Percentiles rank a stretch among this genome's conserved stretches.
Evolutionary conservation across 2,888 invertebrate species (phyloP).

Genomic region (Acanthacorydalis orientalis): DNA sequence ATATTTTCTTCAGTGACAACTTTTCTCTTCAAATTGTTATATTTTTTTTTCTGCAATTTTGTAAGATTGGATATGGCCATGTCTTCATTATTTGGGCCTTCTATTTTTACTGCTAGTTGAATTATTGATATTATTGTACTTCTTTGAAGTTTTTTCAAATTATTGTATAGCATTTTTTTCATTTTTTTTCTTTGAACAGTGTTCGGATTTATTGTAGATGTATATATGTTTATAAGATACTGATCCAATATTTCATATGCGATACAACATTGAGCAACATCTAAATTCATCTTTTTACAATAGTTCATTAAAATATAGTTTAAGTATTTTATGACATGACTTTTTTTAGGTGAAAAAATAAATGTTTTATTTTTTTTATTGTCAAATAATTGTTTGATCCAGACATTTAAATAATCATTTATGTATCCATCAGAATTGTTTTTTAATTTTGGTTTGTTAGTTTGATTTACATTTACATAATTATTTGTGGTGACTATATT

Average conservation of each 20-base stretch:
- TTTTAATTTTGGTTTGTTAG: neutral
- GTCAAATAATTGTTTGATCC: neutral
- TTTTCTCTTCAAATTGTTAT: neutral
- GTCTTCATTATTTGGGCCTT: neutral
- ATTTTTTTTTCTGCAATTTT: neutral
- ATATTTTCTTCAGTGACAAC: neutral
- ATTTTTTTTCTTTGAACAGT: neutral
- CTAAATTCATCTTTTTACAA: neutral
- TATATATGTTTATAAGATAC: neutral
- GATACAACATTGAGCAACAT: neutral
- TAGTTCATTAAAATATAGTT: neutral
- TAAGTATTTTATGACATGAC: neutral
- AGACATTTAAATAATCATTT: conserved; percentile 1
- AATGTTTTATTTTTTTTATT: conserved; percentile 1
- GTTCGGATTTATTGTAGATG: neutral
- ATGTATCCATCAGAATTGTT: neutral
- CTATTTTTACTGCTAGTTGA: conserved; percentile 1
- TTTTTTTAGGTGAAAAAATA: neutral
- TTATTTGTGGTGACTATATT: neutral
- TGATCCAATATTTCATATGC: conserved; percentile 1
- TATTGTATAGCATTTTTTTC: neutral
- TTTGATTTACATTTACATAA: neutral
- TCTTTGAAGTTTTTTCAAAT: neutral
- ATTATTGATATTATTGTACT: neutral
- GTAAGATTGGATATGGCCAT: too few relatives aligned